Percentiles rank a stretch among this genome's conserved stretches.
phyloP scores from a whole-genome alignment of 2,888 invertebrate genomes.

The Belgica antarctica region DNA sequence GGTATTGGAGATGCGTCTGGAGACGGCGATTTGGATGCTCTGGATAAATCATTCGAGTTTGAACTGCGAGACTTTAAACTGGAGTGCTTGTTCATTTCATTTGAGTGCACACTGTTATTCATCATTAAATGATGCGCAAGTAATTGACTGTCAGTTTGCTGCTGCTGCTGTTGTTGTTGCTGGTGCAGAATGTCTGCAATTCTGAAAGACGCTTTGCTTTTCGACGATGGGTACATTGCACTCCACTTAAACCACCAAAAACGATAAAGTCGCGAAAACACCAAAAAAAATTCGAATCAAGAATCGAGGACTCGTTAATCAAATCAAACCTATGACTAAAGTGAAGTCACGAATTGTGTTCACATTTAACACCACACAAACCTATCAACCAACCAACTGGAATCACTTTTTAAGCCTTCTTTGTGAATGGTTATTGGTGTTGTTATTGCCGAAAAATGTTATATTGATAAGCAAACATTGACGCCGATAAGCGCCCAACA shows the following conservation, averaged over 20 bases:
- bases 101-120: constrained; percentile 17
- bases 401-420: constrained; percentile 43
- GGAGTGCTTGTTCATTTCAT: constrained; percentile 19
- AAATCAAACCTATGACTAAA: constrained; percentile 41
- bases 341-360: constrained; percentile 37
- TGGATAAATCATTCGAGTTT: constrained; percentile 24
- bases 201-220: constrained; percentile 39
- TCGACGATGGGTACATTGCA: constrained; percentile 36
- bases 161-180: constrained; percentile 33
- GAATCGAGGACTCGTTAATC: constrained; percentile 29
- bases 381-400: constrained; percentile 22
- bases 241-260: neutral
- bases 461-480: constrained; percentile 40
- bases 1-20: constrained; percentile 27
- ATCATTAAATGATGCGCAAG: constrained; percentile 39
- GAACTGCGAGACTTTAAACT: neutral
- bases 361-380: constrained; percentile 41
- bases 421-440: constrained; percentile 43
- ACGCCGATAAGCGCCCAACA: neutral
- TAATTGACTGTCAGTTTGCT: constrained; percentile 36
- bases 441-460: constrained; percentile 37
- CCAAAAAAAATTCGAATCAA: neutral
- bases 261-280: neutral
- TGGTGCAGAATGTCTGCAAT: constrained; percentile 42
- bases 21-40: constrained; percentile 37